Evolutionary conservation across 2,113 vertebrate species (phyloP).

Genomic region (Verasper variegatus): DNA sequence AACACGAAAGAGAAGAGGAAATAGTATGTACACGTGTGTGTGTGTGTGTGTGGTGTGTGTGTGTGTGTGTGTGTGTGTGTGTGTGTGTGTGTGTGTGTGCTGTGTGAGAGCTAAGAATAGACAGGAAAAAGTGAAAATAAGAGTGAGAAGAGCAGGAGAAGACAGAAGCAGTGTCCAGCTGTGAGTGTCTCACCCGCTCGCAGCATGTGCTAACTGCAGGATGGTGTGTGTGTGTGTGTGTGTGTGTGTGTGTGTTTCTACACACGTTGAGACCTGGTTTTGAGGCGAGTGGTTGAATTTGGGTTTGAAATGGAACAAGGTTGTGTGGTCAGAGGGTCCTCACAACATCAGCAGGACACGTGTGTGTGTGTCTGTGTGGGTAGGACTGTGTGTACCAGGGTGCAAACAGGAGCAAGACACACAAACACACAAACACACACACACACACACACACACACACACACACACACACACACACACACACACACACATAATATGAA

Average conservation of each 20-base stretch:
- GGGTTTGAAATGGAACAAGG: too few relatives aligned
- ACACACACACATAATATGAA: conserved; percentile 23
- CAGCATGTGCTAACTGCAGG: conserved; percentile 42
- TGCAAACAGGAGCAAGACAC: too few relatives aligned
- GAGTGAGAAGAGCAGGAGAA: background rate
- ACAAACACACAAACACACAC: conserved; percentile 11
- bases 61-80: background rate
- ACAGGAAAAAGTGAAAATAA: background rate
- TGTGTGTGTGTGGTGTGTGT: background rate
- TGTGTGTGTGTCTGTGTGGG: background rate
- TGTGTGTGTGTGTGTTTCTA: background rate
- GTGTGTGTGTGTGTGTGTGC: background rate
- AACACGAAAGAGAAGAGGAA: background rate
- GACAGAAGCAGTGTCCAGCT: conserved; percentile 41
- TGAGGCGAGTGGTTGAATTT: too few relatives aligned
- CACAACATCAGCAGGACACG: background rate
- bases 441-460: conserved; percentile 7
- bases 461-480: conserved; percentile 12
- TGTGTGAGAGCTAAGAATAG: background rate
- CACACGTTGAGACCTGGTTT: too few relatives aligned
- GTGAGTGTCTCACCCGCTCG: conserved; percentile 43
- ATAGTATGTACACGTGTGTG: background rate
- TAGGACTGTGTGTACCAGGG: too few relatives aligned
- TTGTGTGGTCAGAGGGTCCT: background rate
- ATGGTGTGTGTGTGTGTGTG: background rate